Evolutionary conservation across 2,797 vertebrate genomes (phyloP).

Genomic region (Pseudochaenichthys georgianus): DNA sequence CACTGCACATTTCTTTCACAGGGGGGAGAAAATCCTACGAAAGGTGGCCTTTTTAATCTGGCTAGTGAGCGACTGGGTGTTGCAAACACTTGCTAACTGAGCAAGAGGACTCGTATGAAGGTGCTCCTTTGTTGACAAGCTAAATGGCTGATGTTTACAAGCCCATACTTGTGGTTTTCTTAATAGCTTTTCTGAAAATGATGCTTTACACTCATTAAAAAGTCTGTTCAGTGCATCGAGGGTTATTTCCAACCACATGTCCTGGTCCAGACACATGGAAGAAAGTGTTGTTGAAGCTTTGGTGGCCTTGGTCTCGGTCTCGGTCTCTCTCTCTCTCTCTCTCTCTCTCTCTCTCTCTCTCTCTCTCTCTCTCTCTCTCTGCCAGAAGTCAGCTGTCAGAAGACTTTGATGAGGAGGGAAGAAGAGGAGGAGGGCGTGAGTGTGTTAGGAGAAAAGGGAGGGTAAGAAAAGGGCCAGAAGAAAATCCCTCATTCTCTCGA

Average conservation of each 20-base stretch:
- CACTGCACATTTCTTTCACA: constrained; percentile 64
- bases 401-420: constrained; percentile 76
- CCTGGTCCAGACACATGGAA: constrained; percentile 64
- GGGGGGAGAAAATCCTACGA: constrained; percentile 65
- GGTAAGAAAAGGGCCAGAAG: constrained; percentile 51
- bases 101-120: constrained; percentile 22
- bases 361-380: constrained; percentile 6
- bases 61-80: constrained; percentile 6
- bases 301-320: constrained; percentile 54
- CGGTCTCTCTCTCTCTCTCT: no score
- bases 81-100: constrained; percentile 49
- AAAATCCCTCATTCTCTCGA: constrained; percentile 72
- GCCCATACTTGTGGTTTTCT: constrained; percentile 12
- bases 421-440: constrained; percentile 27
- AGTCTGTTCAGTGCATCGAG: constrained; percentile 13
- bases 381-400: constrained; percentile 80
- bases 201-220: constrained; percentile 8
- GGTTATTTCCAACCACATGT: constrained; percentile 44
- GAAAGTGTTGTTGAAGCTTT: constrained; percentile 67
- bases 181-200: not conserved
- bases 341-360: no score
- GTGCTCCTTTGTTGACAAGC: constrained; percentile 44
- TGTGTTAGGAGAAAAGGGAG: constrained; percentile 17
- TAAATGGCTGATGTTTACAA: constrained; percentile 8
- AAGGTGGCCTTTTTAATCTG: constrained; percentile 68